Evolutionary conservation across 2,888 invertebrate species (phyloP).

Genomic region (Noctua janthe): DNA sequence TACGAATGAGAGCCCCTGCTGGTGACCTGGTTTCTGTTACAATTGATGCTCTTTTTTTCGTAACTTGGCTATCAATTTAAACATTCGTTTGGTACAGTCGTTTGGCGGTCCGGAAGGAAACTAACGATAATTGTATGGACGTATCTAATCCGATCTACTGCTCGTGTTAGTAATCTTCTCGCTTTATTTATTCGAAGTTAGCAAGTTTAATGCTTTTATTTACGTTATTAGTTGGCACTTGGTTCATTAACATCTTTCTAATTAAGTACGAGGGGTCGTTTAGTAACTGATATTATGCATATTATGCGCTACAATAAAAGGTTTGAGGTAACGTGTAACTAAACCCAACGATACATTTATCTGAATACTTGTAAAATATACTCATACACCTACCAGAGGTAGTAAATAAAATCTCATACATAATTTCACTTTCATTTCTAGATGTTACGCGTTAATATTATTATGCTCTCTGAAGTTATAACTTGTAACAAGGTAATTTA

Average conservation of each 20-base stretch:
- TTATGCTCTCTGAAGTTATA: conserved; percentile 16
- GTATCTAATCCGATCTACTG: neutral
- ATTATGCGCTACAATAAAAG: neutral
- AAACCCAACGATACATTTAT: conserved; percentile 24
- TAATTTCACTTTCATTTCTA: conserved; percentile 45
- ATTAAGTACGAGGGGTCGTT: neutral
- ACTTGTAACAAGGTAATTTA: conserved; percentile 15
- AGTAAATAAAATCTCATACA: conserved; percentile 14
- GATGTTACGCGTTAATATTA: neutral
- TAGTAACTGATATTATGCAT: neutral
- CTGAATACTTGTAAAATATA: neutral
- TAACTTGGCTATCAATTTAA: conserved; percentile 33
- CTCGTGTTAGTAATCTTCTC: conserved; percentile 10
- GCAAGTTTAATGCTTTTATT: conserved; percentile 5
- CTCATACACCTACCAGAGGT: neutral
- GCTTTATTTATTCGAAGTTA: conserved; percentile 21
- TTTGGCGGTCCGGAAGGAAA: conserved; percentile 22
- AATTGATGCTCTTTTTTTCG: conserved; percentile 41
- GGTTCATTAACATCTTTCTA: neutral
- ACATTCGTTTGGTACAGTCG: conserved; percentile 17
- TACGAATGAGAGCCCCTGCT: conserved; percentile 61
- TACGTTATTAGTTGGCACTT: neutral
- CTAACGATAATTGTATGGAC: neutral
- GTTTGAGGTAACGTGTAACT: neutral
- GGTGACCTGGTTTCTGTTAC: conserved; percentile 52